A percentile compares a stretch with the other conserved stretches of the same genome.
Conservation (phyloP, 2,888 invertebrate species). For the Ophion obscuratus region DNA sequence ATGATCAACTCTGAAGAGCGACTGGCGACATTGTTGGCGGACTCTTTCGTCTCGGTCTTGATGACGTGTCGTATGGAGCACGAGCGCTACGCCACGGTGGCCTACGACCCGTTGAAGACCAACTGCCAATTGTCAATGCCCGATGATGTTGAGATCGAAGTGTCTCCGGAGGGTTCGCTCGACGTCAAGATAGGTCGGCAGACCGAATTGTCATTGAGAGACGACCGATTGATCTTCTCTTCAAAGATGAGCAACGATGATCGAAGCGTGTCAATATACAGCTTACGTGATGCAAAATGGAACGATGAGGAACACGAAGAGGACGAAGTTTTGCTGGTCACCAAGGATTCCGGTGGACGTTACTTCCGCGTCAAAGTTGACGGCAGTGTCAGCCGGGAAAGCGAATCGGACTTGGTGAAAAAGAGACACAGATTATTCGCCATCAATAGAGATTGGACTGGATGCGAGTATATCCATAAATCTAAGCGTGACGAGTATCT, state of each 20-base stretch:
- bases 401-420: not conserved
- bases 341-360: slow-evolving; percentile 71
- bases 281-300: slow-evolving; percentile 36
- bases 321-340: slow-evolving; percentile 41
- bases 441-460: slow-evolving; percentile 75
- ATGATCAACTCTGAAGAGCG: slow-evolving; percentile 51
- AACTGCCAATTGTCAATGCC: slow-evolving; percentile 76
- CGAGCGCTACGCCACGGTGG: slow-evolving; percentile 85
- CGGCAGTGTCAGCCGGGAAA: slow-evolving; percentile 26
- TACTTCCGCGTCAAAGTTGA: slow-evolving; percentile 70
- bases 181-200: slow-evolving; percentile 45
- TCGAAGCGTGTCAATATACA: slow-evolving; percentile 50
- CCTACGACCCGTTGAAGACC: slow-evolving; percentile 82
- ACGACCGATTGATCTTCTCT: slow-evolving; percentile 42
- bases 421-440: slow-evolving; percentile 75
- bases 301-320: slow-evolving; percentile 4
- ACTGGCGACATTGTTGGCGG: slow-evolving; percentile 70
- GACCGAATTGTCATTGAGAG: slow-evolving; percentile 39
- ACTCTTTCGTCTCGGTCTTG: slow-evolving; percentile 79
- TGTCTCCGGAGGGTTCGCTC: slow-evolving; percentile 70
- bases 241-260: slow-evolving; percentile 11
- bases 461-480: slow-evolving; percentile 78
- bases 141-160: slow-evolving; percentile 73
- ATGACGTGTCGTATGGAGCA: slow-evolving; percentile 84
- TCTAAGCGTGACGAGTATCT: slow-evolving; percentile 65